Base-by-base conservation (phyloP, 2,113 vertebrate genomes). In the Hippocampus zosterae region DNA sequence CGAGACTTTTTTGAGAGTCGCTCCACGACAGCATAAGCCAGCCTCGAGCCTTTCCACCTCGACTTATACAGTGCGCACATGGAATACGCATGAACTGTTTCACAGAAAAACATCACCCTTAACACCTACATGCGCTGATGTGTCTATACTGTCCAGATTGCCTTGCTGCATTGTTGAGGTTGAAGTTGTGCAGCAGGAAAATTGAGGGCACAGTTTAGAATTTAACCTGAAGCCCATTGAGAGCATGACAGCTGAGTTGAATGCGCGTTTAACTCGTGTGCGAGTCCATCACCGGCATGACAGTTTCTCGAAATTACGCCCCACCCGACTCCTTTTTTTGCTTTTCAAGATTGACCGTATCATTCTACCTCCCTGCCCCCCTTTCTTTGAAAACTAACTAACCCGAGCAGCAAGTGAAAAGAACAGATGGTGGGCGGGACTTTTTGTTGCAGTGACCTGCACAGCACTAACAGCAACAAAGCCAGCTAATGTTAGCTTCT, bases 301-400 rank as follows among this genome's bases (percentile, higher is more conserved):
- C 63, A 65, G 63, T 65, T 65, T 65, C 42, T 25, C 63, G 63
- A 16, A 65, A 65, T 65, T 65, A 65, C 41, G 4, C n/a, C 23
- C 4, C 41, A 41, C 27, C 59, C 15, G 10, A 9, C 37, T 9
- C 42, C n/a, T 25, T 44, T 41, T 63, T 44, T 41, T 41, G n/a
- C 40, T 46, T 44, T 12, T 65, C 16, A 46, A 46, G 23, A 65
- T 46, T 65, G 63, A 65, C n/a, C 8, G 23, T 46, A 65, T 42
- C 63, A 65, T 65, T 65, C 63, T 65, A 29, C 16, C 57, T 33
- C 15, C 16, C n/a, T 46, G 21, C 59, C 33, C 60, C 9, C 33
- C 60, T 62, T 19, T 62, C 60, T 40, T 65, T 65, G n/a, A 44
- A 46, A 44, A 27, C 23, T 65, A 65, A 65, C 41, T 65, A 65